phyloP scores from a whole-genome alignment of 2,113 vertebrate genomes.

The Microtus pennsylvanicus region DNA sequence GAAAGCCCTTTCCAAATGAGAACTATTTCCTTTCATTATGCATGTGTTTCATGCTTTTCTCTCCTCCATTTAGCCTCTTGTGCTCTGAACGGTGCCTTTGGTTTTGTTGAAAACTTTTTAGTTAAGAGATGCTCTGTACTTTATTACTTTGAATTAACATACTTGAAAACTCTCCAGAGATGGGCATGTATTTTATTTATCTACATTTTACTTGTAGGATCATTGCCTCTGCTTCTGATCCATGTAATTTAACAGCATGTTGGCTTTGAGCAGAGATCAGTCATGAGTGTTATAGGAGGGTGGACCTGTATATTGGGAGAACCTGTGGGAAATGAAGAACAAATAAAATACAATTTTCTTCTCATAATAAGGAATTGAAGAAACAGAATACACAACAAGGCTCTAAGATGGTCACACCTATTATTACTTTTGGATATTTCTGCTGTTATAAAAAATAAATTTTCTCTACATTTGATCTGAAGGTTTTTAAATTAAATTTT shows the following conservation, averaged over 20 bases:
- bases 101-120: conserved; percentile 6
- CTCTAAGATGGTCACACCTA: neutral
- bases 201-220: conserved; percentile 26
- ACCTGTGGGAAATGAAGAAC: too few species aligned
- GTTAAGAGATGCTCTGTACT: neutral
- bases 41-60: neutral
- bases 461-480: neutral
- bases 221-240: neutral
- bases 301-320: too few species aligned
- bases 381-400: neutral
- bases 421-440: neutral
- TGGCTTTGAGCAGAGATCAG: neutral
- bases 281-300: too few species aligned
- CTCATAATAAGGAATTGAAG: neutral
- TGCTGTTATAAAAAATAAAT: neutral
- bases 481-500: neutral
- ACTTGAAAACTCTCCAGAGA: conserved; percentile 2
- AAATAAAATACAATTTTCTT: neutral
- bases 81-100: neutral
- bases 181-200: neutral
- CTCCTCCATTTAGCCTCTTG: neutral
- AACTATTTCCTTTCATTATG: neutral
- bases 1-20: neutral
- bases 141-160: neutral
- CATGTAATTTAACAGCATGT: neutral